Percentiles rank a stretch among this genome's conserved stretches.
Evolutionary conservation across 2,113 vertebrate species (phyloP).

Genomic region (Notiomystis cincta): DNA sequence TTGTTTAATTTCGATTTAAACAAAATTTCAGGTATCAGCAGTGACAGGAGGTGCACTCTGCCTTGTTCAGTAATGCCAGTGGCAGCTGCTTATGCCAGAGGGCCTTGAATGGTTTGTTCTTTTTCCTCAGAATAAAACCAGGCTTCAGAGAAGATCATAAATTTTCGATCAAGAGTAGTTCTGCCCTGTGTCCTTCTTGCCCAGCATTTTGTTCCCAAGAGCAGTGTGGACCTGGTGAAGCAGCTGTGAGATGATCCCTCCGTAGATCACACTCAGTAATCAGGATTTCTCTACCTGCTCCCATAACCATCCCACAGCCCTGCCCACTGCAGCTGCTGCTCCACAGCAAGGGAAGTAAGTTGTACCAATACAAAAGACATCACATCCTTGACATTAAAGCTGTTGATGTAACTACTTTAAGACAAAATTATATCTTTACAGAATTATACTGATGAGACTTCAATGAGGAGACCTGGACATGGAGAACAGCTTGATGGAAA

Average conservation of each 20-base stretch:
- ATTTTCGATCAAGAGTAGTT: background rate
- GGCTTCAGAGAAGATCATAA: background rate
- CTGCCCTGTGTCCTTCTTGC: background rate
- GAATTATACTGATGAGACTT: background rate
- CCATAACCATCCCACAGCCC: background rate
- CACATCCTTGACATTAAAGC: background rate
- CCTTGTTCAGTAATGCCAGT: background rate
- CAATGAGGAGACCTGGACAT: background rate
- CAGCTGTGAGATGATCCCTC: background rate
- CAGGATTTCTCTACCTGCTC: background rate
- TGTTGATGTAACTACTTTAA: background rate
- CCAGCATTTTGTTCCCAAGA: background rate
- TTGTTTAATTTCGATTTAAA: background rate
- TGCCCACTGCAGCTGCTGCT: background rate
- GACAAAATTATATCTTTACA: background rate
- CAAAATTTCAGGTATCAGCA: background rate
- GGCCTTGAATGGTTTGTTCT: background rate
- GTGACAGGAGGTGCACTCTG: rapidly evolving
- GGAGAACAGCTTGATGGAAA: background rate
- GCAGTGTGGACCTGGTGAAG: background rate
- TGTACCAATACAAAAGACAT: background rate
- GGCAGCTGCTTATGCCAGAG: background rate
- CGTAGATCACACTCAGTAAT: background rate
- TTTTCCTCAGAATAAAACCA: background rate
- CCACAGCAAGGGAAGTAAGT: background rate